A percentile compares a stretch with the other conserved stretches of the same genome.
Conservation (phyloP, 2,113 vertebrate genomes). For the Dipodomys spectabilis region DNA sequence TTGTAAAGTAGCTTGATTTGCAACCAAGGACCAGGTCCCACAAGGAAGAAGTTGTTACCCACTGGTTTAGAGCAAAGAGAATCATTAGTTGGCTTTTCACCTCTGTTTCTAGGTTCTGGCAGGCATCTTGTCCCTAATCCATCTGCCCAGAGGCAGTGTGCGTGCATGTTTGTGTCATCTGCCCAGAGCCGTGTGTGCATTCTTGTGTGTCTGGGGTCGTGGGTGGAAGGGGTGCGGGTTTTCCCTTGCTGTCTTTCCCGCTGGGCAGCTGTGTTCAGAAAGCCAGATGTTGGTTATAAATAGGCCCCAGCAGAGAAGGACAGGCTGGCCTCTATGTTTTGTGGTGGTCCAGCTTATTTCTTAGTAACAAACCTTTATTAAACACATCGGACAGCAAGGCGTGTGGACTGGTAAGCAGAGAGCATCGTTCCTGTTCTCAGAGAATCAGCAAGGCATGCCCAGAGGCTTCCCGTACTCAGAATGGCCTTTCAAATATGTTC, state of each 20-base stretch:
- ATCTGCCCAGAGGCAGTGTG: background rate
- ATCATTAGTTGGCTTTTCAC: background rate
- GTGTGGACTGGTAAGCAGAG: background rate
- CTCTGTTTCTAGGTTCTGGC: background rate
- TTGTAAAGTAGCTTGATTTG: background rate
- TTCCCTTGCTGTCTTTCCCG: background rate
- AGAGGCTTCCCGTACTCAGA: background rate
- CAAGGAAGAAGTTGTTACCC: background rate
- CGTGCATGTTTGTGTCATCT: background rate
- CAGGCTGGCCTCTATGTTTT: background rate
- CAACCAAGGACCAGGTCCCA: background rate
- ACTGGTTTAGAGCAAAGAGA: conserved; percentile 3
- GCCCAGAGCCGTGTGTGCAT: too few species aligned
- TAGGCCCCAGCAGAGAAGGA: background rate
- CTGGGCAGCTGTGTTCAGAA: background rate
- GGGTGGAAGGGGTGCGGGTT: background rate
- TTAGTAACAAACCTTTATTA: conserved; percentile 37
- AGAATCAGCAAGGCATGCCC: background rate
- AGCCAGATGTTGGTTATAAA: conserved; percentile 49
- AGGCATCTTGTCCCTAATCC: background rate
- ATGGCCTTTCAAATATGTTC: background rate
- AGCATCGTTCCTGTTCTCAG: background rate
- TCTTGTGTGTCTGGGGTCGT: background rate
- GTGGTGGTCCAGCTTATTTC: background rate
- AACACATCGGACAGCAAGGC: background rate